Evolutionary conservation across 2,888 invertebrate species (phyloP).

Genomic region (Spisula solida): DNA sequence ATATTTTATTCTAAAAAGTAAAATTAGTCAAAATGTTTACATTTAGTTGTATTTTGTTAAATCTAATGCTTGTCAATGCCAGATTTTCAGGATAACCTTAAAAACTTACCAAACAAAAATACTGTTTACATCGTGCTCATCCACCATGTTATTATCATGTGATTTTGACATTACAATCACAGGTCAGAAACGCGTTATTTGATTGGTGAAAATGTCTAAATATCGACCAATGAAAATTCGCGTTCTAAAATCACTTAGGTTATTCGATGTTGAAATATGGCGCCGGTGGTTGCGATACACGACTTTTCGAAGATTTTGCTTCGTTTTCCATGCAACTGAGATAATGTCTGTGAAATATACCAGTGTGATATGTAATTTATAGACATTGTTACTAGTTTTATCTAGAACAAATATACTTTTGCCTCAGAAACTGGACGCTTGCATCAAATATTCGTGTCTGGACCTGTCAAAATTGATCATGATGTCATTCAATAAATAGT

Average conservation of each 20-base stretch:
- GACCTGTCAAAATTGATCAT: conserved; percentile 28
- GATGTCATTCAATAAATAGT: conserved; percentile 24
- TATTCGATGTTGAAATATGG: conserved; percentile 75
- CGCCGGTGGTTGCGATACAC: conserved; percentile 62
- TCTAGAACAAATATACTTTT: background rate
- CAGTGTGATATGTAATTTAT: background rate
- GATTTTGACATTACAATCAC: conserved; percentile 17
- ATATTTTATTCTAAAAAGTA: too few species aligned
- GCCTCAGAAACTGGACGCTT: background rate
- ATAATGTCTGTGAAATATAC: background rate
- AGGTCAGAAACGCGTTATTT: conserved; percentile 7
- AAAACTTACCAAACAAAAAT: too few species aligned
- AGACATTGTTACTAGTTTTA: background rate
- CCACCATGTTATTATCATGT: conserved; percentile 61
- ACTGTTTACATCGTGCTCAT: background rate
- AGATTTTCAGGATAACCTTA: too few species aligned
- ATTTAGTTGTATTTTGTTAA: too few species aligned
- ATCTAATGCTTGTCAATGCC: too few species aligned
- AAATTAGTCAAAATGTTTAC: too few species aligned
- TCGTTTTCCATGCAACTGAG: background rate
- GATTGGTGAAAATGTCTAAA: conserved; percentile 35
- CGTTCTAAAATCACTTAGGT: conserved; percentile 21
- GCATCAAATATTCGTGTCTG: conserved; percentile 26
- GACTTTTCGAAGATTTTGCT: background rate
- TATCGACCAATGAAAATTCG: conserved; percentile 40